phyloP scores from a whole-genome alignment of 2,113 vertebrate genomes.

The Larimichthys polyactis region DNA sequence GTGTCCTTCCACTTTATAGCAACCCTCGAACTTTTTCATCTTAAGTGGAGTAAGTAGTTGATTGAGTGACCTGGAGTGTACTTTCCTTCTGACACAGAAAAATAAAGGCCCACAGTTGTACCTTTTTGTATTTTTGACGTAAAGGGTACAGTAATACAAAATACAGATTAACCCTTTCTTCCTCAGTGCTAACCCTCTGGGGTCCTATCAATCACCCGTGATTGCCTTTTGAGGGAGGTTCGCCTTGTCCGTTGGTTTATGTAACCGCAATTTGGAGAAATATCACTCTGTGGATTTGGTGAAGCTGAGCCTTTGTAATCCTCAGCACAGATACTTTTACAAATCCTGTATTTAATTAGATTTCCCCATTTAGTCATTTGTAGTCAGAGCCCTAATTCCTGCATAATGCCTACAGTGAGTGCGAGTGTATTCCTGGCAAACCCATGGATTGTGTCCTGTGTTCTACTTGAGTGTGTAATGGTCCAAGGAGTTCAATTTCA shows the following conservation, averaged over 20 bases:
- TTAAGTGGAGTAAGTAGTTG: neutral
- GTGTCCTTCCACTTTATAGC: slow-evolving; percentile 53
- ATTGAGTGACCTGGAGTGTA: slow-evolving; percentile 17
- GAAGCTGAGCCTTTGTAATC: slow-evolving; percentile 79
- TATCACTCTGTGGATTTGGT: slow-evolving; percentile 70
- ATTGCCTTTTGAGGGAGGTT: slow-evolving; percentile 46
- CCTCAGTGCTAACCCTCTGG: neutral
- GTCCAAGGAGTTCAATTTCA: slow-evolving; percentile 68
- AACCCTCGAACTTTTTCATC: slow-evolving; percentile 34
- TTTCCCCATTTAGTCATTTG: slow-evolving; percentile 79
- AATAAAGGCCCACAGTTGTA: neutral
- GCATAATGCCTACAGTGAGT: slow-evolving; percentile 66
- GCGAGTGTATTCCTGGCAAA: slow-evolving; percentile 60
- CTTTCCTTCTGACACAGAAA: slow-evolving; percentile 20
- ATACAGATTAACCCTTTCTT: neutral
- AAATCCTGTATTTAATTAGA: slow-evolving; percentile 83
- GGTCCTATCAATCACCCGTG: neutral
- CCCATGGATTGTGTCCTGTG: slow-evolving; percentile 36
- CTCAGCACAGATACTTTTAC: slow-evolving; percentile 78
- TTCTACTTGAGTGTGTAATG: slow-evolving; percentile 71
- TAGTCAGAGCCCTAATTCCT: slow-evolving; percentile 74
- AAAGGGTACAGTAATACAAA: neutral
- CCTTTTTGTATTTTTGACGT: neutral
- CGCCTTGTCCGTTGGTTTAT: slow-evolving; percentile 67
- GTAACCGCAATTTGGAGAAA: slow-evolving; percentile 70